phyloP scores from a whole-genome alignment of 2,113 vertebrate species.

The Neodon shergylaensis region DNA sequence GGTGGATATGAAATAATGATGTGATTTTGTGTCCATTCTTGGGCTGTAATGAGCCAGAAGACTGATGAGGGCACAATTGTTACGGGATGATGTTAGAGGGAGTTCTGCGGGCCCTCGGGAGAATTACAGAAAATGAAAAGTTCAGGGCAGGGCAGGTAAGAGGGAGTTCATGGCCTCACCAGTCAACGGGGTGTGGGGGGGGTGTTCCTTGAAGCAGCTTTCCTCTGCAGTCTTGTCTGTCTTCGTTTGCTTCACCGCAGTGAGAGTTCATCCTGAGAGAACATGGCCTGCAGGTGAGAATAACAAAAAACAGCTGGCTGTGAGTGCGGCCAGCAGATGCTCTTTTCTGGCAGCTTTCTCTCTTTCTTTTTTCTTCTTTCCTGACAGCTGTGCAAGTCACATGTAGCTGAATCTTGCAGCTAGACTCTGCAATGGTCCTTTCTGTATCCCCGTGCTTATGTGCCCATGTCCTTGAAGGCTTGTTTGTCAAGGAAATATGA shows the following conservation, averaged over 20 bases:
- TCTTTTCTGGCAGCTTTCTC: neutral
- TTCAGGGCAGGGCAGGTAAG: neutral
- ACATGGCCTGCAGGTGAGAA: conserved; percentile 70
- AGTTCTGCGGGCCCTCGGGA: neutral
- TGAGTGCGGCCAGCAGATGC: conserved; percentile 60
- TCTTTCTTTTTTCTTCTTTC: neutral
- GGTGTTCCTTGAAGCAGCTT: conserved; percentile 4
- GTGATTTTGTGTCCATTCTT: neutral
- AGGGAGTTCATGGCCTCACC: neutral
- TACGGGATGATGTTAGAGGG: neutral
- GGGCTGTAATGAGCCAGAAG: neutral
- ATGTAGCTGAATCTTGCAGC: conserved; percentile 13
- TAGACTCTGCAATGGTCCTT: neutral
- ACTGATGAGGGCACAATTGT: neutral
- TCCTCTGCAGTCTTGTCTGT: neutral
- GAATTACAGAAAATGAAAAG: conserved; percentile 29
- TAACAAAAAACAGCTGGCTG: conserved; percentile 67
- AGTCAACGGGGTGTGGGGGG: neutral
- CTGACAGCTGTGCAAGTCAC: conserved; percentile 19
- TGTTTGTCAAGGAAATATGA: neutral
- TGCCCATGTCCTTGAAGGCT: neutral
- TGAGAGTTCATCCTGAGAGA: conserved; percentile 69
- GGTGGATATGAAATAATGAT: neutral
- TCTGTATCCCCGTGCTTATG: neutral
- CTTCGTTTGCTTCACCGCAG: conserved; percentile 61